Evolutionary conservation across 1,140 invertebrate genomes (phyloP).

Genomic region (Trissolcus basalis): DNA sequence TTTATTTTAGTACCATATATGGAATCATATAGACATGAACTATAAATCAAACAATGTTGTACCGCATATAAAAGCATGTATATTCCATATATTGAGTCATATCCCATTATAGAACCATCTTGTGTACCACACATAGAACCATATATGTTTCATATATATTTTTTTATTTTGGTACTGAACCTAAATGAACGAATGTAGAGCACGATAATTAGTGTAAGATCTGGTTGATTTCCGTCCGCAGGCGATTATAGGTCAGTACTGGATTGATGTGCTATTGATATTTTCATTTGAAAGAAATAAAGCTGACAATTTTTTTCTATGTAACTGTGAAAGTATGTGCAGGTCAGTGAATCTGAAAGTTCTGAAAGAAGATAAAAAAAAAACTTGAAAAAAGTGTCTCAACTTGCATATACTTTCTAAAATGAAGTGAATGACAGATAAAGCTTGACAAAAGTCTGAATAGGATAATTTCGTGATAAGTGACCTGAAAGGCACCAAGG

Average conservation of each 20-base stretch:
- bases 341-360: background rate
- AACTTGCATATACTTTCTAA: slow-evolving; percentile 14
- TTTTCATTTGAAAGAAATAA: slow-evolving; percentile 68
- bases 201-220: slow-evolving; percentile 8
- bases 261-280: slow-evolving; percentile 74
- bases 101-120: no score
- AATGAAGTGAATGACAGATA: background rate
- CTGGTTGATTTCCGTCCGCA: slow-evolving; percentile 73
- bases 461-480: background rate
- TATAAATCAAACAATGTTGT: no score
- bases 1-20: no score
- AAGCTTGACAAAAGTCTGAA: background rate
- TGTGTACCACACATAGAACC: no score
- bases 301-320: slow-evolving; percentile 52
- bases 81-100: no score
- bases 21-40: no score
- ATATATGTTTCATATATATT: no score
- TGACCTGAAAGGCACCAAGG: no score
- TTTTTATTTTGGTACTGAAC: slow-evolving; percentile 66
- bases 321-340: slow-evolving; percentile 29
- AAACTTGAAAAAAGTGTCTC: background rate
- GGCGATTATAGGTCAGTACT: slow-evolving; percentile 76
- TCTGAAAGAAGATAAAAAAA: no score
- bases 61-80: no score
- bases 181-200: slow-evolving; percentile 61